A percentile compares a stretch with the other conserved stretches of the same genome.
These are phyloP conservation scores for Centropus unirufus DNA, from an alignment of 2,113 vertebrate species.

Conservation along the genomic window DNA sequence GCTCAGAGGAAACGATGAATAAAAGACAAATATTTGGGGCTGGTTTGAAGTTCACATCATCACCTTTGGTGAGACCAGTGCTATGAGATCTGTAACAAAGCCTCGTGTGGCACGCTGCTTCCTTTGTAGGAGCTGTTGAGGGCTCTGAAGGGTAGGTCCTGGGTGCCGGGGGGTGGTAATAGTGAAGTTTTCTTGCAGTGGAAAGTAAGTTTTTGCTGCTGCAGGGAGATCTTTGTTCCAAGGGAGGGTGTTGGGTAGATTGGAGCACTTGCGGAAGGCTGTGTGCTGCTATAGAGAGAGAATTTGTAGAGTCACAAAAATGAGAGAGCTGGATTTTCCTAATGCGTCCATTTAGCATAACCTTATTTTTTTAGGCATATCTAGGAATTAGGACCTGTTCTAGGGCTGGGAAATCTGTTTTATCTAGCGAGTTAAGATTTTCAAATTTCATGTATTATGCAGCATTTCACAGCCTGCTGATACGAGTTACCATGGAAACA, in stretches of 20 bases:
- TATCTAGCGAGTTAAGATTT: neutral
- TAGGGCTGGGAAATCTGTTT: neutral
- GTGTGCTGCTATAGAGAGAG: neutral
- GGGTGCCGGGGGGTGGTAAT: too few species aligned
- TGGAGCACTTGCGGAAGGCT: neutral
- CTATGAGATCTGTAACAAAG: neutral
- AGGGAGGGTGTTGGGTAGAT: neutral
- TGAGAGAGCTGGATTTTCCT: neutral
- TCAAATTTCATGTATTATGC: conserved; percentile 32
- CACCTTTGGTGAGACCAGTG: neutral
- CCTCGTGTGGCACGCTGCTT: neutral
- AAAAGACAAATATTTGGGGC: neutral
- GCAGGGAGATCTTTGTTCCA: neutral
- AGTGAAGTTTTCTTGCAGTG: neutral
- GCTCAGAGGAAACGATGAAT: neutral
- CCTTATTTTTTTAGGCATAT: neutral
- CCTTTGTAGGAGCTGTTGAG: neutral
- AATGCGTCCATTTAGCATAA: neutral
- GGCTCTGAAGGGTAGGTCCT: neutral
- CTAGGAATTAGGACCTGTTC: neutral
- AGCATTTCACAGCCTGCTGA: conserved; percentile 2
- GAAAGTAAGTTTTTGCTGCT: neutral
- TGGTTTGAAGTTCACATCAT: neutral
- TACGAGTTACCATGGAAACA: conserved; percentile 25
- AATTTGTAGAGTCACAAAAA: neutral